Evolutionary conservation across 2,888 invertebrate species (phyloP), one percentile per base, ranked within the genome.

Genomic region (Anticlea derivata): DNA sequence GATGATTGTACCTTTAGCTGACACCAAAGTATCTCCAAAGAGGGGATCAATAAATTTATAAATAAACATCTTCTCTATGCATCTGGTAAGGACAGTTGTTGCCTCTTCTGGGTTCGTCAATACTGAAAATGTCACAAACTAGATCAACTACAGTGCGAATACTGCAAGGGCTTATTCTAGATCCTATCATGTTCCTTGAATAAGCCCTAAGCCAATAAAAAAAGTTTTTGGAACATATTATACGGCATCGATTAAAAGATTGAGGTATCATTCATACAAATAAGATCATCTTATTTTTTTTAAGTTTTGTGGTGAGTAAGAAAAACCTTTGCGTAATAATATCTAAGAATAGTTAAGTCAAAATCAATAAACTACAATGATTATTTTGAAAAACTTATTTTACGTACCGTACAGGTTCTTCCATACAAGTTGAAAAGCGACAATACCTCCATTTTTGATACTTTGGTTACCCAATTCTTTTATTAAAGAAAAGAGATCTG

Each of bases 61-160:
- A 4, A 61, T 3, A 10, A 60, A 59, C 47, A 55, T 37, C 30
- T 62, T 65, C 6, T 65, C 50, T 12, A 65, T n/a, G 11, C 65
- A 66, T 10, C 50, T 60, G 23, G 51, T 55, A 0, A 62, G 33
- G 1, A 63, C 45, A 8, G 12, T 54, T 0, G 50, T 33, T 1
- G 57, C 55, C 2, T 61, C 54, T 2, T 55, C 58, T 6, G 57
- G 55, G 23, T 66, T 59, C 0, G 60, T 33, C 2, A 66, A 51
- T 12, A 61, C 66, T 65, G 54, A 20, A 56, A 49, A 11, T 23
- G 13, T 30, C 7, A 26, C 27, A 13, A 10, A 29, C 7, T 44
- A 10, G 7, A 17, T n/a, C n/a, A n/a, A n/a, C n/a, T n/a, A n/a
- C n/a, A n/a, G n/a, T n/a, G n/a, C n/a, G n/a, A n/a, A n/a, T n/a